phyloP scores from a whole-genome alignment of 2,113 vertebrate species.

The Paracanthobrama guichenoti region DNA sequence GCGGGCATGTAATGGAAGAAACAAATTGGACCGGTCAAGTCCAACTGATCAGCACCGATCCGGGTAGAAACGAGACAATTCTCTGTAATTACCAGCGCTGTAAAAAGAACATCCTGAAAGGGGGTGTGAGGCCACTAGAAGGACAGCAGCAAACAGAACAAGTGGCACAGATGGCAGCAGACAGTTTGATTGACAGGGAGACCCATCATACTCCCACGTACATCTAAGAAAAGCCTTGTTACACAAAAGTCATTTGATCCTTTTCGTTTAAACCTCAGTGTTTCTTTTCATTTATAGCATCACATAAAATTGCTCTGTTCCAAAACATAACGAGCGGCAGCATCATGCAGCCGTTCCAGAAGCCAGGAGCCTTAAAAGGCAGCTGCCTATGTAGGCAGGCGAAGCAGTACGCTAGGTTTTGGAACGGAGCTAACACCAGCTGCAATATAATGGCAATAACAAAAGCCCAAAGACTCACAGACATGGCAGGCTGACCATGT shows the following conservation, averaged over 20 bases:
- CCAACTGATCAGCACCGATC: slow-evolving; percentile 49
- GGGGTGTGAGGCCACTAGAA: slow-evolving; percentile 61
- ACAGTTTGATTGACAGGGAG: slow-evolving; percentile 64
- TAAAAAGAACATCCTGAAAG: slow-evolving; percentile 68
- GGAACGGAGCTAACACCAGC: background rate
- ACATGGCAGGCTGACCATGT: slow-evolving; percentile 53
- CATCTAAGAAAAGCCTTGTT: slow-evolving; percentile 50
- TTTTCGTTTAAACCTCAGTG: background rate
- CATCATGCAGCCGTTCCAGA: background rate
- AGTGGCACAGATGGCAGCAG: slow-evolving; percentile 62
- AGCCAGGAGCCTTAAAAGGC: background rate
- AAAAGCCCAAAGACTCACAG: slow-evolving; percentile 66
- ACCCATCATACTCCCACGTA: slow-evolving; percentile 53
- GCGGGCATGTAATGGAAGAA: slow-evolving; percentile 35
- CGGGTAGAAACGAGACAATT: slow-evolving; percentile 55
- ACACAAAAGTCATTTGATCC: background rate
- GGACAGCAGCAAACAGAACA: slow-evolving; percentile 70
- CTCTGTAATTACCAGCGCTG: slow-evolving; percentile 71
- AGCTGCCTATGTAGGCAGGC: background rate
- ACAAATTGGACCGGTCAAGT: slow-evolving; percentile 47
- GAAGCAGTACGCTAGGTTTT: background rate
- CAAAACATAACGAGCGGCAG: slow-evolving; percentile 17
- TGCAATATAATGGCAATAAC: slow-evolving; percentile 34
- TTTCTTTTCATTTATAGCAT: background rate
- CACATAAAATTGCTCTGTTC: background rate